A percentile compares a stretch with the other conserved stretches of the same genome.
These are phyloP conservation scores for Neuroscelio doddi DNA, from an alignment of 2,888 invertebrate species.

Conservation along the genomic window DNA sequence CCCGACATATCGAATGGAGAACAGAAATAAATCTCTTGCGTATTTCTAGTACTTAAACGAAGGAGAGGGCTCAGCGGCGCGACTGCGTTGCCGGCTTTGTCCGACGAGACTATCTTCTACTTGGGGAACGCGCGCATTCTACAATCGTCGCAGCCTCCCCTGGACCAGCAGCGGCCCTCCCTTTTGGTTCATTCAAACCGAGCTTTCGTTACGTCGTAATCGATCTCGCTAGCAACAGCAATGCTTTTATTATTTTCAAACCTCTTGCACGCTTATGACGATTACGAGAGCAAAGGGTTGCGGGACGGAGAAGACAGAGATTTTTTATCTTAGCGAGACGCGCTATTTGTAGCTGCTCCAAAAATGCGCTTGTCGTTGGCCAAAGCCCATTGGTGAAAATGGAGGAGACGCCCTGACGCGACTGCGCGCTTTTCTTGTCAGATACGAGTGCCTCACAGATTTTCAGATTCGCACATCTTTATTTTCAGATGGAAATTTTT, in stretches of 20 bases:
- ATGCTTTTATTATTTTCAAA: conserved; percentile 11
- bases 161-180: conserved; percentile 37
- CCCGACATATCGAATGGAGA: neutral
- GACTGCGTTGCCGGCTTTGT: conserved; percentile 43
- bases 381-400: conserved; percentile 19
- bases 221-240: conserved; percentile 26
- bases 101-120: conserved; percentile 31
- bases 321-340: neutral
- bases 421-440: too few species aligned
- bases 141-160: conserved; percentile 42
- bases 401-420: conserved; percentile 15
- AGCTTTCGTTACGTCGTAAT: conserved; percentile 28
- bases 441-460: too few species aligned
- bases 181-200: conserved; percentile 39
- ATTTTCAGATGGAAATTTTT: too few species aligned
- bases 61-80: neutral
- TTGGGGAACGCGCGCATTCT: conserved; percentile 39
- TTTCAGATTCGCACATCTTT: too few species aligned
- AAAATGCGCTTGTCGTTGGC: conserved; percentile 37
- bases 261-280: conserved; percentile 5
- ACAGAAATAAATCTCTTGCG: too few species aligned
- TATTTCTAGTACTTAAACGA: too few species aligned
- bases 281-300: too few species aligned
- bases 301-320: neutral
- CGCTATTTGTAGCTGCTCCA: conserved; percentile 29